Evolutionary conservation across 2,113 vertebrate species (phyloP), one percentile per base, ranked within the genome.

Genomic region (Dolichotis patagonum): DNA sequence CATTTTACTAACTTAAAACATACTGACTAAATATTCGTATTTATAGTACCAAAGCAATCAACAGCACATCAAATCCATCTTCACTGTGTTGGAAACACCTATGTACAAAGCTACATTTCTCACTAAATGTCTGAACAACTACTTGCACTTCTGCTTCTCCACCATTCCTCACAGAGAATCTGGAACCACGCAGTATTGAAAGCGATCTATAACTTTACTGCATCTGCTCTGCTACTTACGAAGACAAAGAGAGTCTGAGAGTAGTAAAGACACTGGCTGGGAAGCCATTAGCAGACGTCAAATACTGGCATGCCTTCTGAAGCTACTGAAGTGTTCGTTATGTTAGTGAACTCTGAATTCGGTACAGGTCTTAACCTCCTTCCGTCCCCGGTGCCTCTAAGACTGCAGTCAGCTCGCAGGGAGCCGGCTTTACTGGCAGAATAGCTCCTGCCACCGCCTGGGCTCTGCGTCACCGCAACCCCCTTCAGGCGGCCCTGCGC

Each of bases 51-150:
- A 94, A 87, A 85, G 71, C 67, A 93, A 52, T 43, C 62, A 75
- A 56, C 7, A 73, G 67, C 43, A 83, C 32, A 85, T 85, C 75
- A 84, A 82, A 58, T n/a, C 78, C 54, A 49, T 49, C 19, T 67
- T 81, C 77, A 67, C 0, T 32, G 12, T 60, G 46, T 20, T 77
- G 24, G 24, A 58, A 85, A 81, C 54, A 88, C 63, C 84, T 54
- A 93, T 28, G 26, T 85, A 52, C 77, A 96, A 87, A 95, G 41
- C 67, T 56, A 32, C 43, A 54, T 75, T 75, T 89, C 95, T 78
- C 58, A 78, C 20, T 62, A 83, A 83, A 85, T 87, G 9, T 95
- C 75, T 49, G 67, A 82, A 86, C 5, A 46, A 41, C 38, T 85
- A 77, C 26, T 38, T 56, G 7, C 30, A 88, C 73, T 81, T 83